These are phyloP conservation scores for Caenorhabditis elegans DNA, from an alignment of 1,140 invertebrate genomes.

Conservation along the genomic window WBcel235 BX284603.4:10405001-10405500, in stretches of 20 bases:
- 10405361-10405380: no score
- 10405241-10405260: neutral
- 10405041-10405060: slow-evolving; percentile 49
- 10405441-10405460: no score
- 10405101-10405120: slow-evolving; percentile 69
- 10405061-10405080: slow-evolving; percentile 45
- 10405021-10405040: slow-evolving; percentile 66
- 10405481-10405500: no score
- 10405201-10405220: slow-evolving; percentile 83
- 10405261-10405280: neutral
- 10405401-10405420: no score
- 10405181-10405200: slow-evolving; percentile 90
- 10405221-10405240: slow-evolving; percentile 72
- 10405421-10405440: no score
- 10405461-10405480: no score
- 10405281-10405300: neutral
- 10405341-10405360: no score
- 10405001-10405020: slow-evolving; percentile 51
- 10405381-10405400: neutral
- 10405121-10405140: slow-evolving; percentile 97
- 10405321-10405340: no score
- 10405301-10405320: neutral
- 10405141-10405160: slow-evolving; percentile 79
- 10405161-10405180: slow-evolving; percentile 77
- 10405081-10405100: slow-evolving; percentile 48